Percentiles rank a stretch among this genome's conserved stretches.
Conservation (phyloP, 2,113 vertebrate genomes). For the Regulus satrapa region DNA sequence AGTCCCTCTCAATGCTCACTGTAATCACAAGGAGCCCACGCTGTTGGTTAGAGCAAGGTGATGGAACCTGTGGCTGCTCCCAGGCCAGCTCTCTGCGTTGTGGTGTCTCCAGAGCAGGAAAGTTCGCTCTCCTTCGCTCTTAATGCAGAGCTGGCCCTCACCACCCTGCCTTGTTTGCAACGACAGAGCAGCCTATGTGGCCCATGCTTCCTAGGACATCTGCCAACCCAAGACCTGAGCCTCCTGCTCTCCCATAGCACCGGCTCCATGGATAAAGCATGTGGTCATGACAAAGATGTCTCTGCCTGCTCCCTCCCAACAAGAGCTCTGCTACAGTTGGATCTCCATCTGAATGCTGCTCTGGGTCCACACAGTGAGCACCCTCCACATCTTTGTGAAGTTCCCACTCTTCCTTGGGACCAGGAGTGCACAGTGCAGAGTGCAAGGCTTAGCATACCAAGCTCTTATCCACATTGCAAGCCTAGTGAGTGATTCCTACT, state of each 20-base stretch:
- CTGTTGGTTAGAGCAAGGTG: neutral
- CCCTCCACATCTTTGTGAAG: neutral
- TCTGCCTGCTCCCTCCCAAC: neutral
- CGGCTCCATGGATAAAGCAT: neutral
- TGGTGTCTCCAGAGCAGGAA: neutral
- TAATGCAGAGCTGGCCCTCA: neutral
- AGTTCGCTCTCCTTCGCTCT: neutral
- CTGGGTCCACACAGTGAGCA: neutral
- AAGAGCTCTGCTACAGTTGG: neutral
- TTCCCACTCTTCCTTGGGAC: neutral
- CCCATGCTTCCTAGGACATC: neutral
- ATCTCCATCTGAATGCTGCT: neutral
- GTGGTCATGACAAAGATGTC: fast-evolving
- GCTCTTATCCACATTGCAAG: neutral
- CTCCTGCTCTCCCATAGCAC: fast-evolving
- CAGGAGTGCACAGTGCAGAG: neutral
- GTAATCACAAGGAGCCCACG: fast-evolving
- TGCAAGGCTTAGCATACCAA: neutral
- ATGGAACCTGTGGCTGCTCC: neutral
- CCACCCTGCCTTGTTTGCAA: neutral
- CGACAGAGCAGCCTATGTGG: neutral
- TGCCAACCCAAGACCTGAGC: neutral
- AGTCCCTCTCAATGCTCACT: neutral
- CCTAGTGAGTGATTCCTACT: neutral
- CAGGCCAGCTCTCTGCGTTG: neutral